These are phyloP conservation scores for Corythornis madagascariensis DNA, from an alignment of 2,113 vertebrate species.

Conservation along the genomic window DNA sequence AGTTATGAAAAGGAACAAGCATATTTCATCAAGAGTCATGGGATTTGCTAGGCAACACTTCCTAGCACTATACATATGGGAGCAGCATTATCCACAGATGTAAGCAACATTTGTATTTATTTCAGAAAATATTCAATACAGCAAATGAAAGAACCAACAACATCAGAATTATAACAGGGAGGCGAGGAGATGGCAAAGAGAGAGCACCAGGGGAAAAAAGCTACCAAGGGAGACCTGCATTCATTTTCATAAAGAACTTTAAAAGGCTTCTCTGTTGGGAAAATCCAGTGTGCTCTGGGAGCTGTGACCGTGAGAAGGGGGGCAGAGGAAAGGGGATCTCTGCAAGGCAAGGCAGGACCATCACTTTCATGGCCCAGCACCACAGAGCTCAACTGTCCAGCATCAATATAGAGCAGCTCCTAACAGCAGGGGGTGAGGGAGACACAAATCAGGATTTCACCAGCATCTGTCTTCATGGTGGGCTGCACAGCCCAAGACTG, in stretches of 20 bases:
- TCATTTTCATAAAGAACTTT: background rate
- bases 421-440: background rate
- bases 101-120: constrained; percentile 23
- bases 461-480: background rate
- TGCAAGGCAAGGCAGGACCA: background rate
- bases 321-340: background rate
- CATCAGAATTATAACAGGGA: background rate
- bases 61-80: background rate
- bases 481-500: background rate
- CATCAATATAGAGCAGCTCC: rapidly evolving
- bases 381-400: rapidly evolving
- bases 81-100: constrained; percentile 11
- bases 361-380: rapidly evolving
- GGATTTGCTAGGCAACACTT: constrained; percentile 53
- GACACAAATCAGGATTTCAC: background rate
- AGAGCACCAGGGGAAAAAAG: background rate
- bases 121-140: constrained; percentile 20
- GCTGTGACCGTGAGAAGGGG: background rate
- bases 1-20: constrained; percentile 21
- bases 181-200: background rate
- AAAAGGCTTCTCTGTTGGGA: background rate
- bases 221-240: background rate
- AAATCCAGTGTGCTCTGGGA: background rate
- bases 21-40: background rate
- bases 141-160: background rate